Percentiles rank a stretch among this genome's conserved stretches.
phyloP scores from a whole-genome alignment of 2,113 vertebrate genomes.

The Microcebus tavaratra region DNA sequence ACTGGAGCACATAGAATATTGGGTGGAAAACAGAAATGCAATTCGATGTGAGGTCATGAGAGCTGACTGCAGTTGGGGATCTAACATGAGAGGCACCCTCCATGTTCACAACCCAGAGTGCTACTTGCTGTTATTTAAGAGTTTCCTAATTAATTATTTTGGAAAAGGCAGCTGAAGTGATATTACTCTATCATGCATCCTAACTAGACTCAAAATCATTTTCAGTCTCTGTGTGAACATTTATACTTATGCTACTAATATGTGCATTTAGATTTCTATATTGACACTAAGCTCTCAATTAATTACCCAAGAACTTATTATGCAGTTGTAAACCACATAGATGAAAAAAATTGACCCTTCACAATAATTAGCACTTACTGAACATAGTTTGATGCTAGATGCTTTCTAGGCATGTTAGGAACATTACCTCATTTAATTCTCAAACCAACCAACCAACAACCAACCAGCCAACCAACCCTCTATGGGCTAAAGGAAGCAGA shows the following conservation, averaged over 20 bases:
- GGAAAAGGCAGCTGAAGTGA: neutral
- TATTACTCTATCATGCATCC: neutral
- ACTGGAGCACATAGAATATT: neutral
- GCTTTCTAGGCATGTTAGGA: slow-evolving; percentile 27
- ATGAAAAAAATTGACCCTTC: slow-evolving; percentile 12
- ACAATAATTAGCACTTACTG: neutral
- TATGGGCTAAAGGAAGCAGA: neutral
- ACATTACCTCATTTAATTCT: slow-evolving; percentile 22
- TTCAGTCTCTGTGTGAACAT: slow-evolving; percentile 6
- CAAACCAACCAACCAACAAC: neutral
- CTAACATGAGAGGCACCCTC: neutral
- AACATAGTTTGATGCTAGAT: neutral
- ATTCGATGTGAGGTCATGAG: neutral
- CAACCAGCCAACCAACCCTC: neutral
- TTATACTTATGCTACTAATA: neutral
- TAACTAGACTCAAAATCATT: neutral
- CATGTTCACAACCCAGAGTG: neutral
- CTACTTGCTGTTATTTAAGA: neutral
- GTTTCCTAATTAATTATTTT: slow-evolving; percentile 27
- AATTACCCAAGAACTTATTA: neutral
- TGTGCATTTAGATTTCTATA: neutral
- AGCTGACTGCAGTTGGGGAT: neutral
- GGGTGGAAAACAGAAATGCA: neutral
- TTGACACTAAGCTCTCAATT: slow-evolving; percentile 1
- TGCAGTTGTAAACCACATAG: neutral